Conservation (phyloP, 2,797 vertebrate genomes). For the Hyperoplus immaculatus region DNA sequence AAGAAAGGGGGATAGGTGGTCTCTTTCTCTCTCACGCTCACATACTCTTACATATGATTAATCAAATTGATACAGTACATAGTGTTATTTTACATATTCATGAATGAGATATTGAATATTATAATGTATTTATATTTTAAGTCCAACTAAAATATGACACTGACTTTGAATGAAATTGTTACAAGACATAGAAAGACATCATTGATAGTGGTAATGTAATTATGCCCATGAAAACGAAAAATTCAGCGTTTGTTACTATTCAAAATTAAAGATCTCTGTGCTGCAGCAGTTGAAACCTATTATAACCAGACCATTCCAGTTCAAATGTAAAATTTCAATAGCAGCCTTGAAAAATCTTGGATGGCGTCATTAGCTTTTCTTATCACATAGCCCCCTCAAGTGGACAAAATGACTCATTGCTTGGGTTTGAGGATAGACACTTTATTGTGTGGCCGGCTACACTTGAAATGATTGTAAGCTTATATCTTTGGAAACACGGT, state of each 20-base stretch:
- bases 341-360: fast-evolving
- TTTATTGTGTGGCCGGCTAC: slow-evolving; percentile 60
- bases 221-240: not conserved
- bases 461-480: slow-evolving; percentile 13
- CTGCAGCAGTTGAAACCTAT: not conserved
- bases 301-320: not conserved
- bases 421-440: slow-evolving; percentile 24
- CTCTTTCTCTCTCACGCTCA: slow-evolving; percentile 1
- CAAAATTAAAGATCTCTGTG: not conserved
- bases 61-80: not conserved
- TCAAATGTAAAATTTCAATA: not conserved
- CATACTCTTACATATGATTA: not conserved
- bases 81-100: not conserved
- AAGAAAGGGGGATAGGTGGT: fast-evolving
- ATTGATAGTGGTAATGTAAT: not conserved
- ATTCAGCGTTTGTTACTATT: not conserved
- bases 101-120: not conserved
- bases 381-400: slow-evolving; percentile 64
- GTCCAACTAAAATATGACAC: not conserved
- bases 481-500: slow-evolving; percentile 43
- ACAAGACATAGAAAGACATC: not conserved
- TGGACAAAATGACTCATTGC: slow-evolving; percentile 62
- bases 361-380: not conserved
- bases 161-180: not conserved
- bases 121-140: not conserved